phyloP scores from a whole-genome alignment of 1,140 invertebrate species.

The Drosophila willistoni region DNA sequence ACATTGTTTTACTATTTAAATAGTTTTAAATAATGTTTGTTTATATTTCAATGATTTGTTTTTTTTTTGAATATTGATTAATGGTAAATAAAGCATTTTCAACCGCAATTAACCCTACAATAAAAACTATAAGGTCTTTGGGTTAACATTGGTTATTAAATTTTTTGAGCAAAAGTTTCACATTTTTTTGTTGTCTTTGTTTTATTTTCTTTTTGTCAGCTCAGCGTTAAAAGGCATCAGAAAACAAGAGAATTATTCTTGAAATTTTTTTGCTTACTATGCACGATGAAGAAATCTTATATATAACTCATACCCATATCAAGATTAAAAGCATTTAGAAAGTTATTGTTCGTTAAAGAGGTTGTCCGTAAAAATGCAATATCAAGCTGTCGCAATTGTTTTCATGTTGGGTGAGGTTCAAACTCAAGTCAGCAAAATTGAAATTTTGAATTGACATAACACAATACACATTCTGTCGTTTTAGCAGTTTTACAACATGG shows the following conservation, averaged over 20 bases:
- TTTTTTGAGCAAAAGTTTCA: constrained; percentile 31
- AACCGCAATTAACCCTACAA: neutral
- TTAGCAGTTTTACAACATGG: constrained; percentile 42
- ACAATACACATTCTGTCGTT: neutral
- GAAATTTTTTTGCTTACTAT: constrained; percentile 62
- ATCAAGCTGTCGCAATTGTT: constrained; percentile 44
- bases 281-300: constrained; percentile 52
- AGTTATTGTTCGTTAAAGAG: neutral
- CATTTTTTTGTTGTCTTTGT: constrained; percentile 10
- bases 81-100: no score
- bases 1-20: no score
- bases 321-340: constrained; percentile 51
- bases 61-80: no score
- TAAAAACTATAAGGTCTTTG: constrained; percentile 32
- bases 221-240: constrained; percentile 29
- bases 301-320: constrained; percentile 39
- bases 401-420: constrained; percentile 64
- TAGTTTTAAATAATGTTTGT: no score
- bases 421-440: neutral
- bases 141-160: constrained; percentile 6
- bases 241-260: constrained; percentile 45
- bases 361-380: constrained; percentile 34
- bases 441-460: neutral
- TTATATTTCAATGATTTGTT: no score
- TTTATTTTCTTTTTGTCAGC: constrained; percentile 15